Evolutionary conservation across 2,113 vertebrate genomes (phyloP).

Genomic region (Colistium nudipinnis): DNA sequence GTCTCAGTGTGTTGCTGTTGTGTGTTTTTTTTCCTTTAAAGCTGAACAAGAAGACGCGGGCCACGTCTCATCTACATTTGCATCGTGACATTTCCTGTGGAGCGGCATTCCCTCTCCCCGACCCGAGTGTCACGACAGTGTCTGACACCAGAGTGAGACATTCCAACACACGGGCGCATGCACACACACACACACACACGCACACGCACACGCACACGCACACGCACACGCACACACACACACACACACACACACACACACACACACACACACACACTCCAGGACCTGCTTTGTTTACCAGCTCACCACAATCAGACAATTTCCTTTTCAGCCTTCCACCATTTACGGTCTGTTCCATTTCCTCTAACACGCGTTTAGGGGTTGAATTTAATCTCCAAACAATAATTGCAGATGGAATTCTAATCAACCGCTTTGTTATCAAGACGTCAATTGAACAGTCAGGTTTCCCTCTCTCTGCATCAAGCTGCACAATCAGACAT

Average conservation of each 20-base stretch:
- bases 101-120: constrained; percentile 55
- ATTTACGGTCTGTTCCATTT: neutral
- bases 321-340: neutral
- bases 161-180: constrained; percentile 4
- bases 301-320: neutral
- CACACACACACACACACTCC: neutral
- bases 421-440: constrained; percentile 1
- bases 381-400: neutral
- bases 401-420: neutral
- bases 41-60: neutral
- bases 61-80: constrained; percentile 6
- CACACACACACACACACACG: neutral
- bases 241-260: neutral
- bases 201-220: neutral
- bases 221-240: neutral
- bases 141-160: constrained; percentile 25
- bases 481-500: constrained; percentile 2
- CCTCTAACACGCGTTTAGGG: neutral
- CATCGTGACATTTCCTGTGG: constrained; percentile 54
- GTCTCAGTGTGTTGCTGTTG: too few relatives aligned
- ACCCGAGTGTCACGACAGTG: constrained; percentile 13
- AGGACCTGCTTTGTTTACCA: constrained; percentile 2
- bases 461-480: neutral
- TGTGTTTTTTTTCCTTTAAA: too few relatives aligned
- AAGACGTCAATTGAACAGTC: neutral